These are phyloP conservation scores for Pampus argenteus DNA, from an alignment of 2,797 vertebrate species.

Conservation along the genomic window DNA sequence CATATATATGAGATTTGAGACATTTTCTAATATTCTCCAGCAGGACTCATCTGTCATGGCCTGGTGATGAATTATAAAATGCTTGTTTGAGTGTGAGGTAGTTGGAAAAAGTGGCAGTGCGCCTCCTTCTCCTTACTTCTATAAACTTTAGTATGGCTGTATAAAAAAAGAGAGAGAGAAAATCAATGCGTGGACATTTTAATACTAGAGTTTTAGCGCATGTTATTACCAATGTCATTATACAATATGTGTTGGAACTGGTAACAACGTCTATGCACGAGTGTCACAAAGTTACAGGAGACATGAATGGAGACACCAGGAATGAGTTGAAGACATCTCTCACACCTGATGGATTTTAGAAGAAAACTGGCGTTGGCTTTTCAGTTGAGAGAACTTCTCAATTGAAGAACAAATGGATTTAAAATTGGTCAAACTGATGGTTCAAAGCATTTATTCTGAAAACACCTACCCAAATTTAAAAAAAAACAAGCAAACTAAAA, in stretches of 20 bases:
- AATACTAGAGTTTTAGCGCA: slow-evolving; percentile 67
- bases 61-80: slow-evolving; percentile 99
- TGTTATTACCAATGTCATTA: slow-evolving; percentile 65
- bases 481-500: neutral
- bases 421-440: neutral
- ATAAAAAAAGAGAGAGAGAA: slow-evolving; percentile 25
- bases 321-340: slow-evolving; percentile 9
- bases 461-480: neutral
- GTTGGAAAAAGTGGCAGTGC: slow-evolving; percentile 71
- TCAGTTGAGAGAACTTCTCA: neutral
- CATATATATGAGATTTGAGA: slow-evolving; percentile 99
- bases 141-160: slow-evolving; percentile 80
- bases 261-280: slow-evolving; percentile 24
- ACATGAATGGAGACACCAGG: slow-evolving; percentile 23
- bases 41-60: slow-evolving; percentile 99
- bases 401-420: neutral
- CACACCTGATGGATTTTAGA: neutral
- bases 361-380: neutral
- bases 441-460: neutral
- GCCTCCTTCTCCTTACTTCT: slow-evolving; percentile 74
- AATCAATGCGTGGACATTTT: slow-evolving; percentile 68
- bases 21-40: slow-evolving; percentile 99
- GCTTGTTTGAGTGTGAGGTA: slow-evolving; percentile 93
- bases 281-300: slow-evolving; percentile 43
- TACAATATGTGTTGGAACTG: slow-evolving; percentile 42